Conservation (phyloP, 2,113 vertebrate species). For the Corythornis madagascariensis region DNA sequence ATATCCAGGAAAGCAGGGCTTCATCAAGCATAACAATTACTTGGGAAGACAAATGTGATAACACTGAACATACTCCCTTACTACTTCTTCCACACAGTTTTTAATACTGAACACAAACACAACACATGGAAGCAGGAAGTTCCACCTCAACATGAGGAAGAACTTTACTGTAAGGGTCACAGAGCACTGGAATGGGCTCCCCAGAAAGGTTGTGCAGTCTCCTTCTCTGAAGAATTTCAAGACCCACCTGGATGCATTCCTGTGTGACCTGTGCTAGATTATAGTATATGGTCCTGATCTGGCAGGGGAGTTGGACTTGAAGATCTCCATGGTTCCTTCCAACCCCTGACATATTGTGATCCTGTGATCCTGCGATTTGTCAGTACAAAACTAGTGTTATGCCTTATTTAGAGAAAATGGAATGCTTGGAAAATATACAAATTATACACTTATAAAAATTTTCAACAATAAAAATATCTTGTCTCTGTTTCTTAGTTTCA, state of each 20-base stretch:
- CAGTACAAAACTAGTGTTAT: background rate
- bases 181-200: too few species aligned
- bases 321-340: too few species aligned
- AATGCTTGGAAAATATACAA: background rate
- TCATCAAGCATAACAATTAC: fast-evolving
- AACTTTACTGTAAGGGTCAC: too few species aligned
- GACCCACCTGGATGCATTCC: too few species aligned
- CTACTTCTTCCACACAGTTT: background rate
- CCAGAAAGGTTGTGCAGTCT: too few species aligned
- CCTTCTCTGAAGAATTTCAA: too few species aligned
- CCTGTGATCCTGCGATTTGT: background rate
- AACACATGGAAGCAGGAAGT: too few species aligned
- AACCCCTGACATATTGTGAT: too few species aligned
- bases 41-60: background rate
- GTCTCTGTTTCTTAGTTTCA: background rate
- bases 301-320: too few species aligned
- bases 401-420: background rate
- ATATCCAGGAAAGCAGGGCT: background rate
- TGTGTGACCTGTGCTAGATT: too few species aligned
- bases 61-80: fast-evolving
- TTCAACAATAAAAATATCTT: background rate
- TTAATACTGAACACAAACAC: background rate
- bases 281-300: too few species aligned
- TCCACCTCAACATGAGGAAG: too few species aligned
- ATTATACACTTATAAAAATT: background rate